Percentiles rank a stretch among this genome's conserved stretches.
Conservation (phyloP, 2,888 invertebrate genomes). For the Eupeodes luniger region DNA sequence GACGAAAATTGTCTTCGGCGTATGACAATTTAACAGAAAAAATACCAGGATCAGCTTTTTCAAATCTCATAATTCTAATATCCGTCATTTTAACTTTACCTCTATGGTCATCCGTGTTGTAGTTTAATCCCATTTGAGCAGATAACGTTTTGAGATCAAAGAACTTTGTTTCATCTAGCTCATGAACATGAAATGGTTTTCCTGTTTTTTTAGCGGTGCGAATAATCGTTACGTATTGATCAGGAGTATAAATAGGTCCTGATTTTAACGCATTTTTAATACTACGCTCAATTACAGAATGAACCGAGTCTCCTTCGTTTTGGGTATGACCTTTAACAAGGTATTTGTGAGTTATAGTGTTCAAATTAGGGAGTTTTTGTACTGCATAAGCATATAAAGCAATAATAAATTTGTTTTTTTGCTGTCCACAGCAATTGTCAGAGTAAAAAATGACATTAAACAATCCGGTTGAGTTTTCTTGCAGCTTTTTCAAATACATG, state of each 20-base stretch:
- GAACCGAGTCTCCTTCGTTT: slow-evolving; percentile 42
- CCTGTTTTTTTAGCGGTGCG: neutral
- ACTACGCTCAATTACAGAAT: slow-evolving; percentile 19
- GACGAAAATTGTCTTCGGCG: neutral
- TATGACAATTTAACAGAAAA: slow-evolving; percentile 22
- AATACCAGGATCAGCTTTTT: slow-evolving; percentile 22
- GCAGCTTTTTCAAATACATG: slow-evolving; percentile 78
- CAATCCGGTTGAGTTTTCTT: slow-evolving; percentile 62
- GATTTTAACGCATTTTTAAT: slow-evolving; percentile 30
- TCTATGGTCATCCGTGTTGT: slow-evolving; percentile 12
- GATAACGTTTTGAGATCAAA: slow-evolving; percentile 25
- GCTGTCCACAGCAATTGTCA: slow-evolving; percentile 70
- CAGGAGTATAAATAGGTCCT: slow-evolving; percentile 28
- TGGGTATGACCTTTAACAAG: slow-evolving; percentile 28
- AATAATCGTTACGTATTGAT: slow-evolving; percentile 24
- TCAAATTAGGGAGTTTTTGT: slow-evolving; percentile 54
- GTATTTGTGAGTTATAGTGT: slow-evolving; percentile 21
- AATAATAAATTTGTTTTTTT: slow-evolving; percentile 70
- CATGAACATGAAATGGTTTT: neutral
- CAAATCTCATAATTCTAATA: slow-evolving; percentile 20
- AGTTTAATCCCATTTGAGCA: slow-evolving; percentile 22
- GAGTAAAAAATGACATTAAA: slow-evolving; percentile 78
- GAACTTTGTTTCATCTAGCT: slow-evolving; percentile 19
- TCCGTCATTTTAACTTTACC: slow-evolving; percentile 9
- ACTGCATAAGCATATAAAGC: slow-evolving; percentile 30